Conservation (phyloP, 2,113 vertebrate genomes). For the Sinocyclocheilus maitianheensis region DNA sequence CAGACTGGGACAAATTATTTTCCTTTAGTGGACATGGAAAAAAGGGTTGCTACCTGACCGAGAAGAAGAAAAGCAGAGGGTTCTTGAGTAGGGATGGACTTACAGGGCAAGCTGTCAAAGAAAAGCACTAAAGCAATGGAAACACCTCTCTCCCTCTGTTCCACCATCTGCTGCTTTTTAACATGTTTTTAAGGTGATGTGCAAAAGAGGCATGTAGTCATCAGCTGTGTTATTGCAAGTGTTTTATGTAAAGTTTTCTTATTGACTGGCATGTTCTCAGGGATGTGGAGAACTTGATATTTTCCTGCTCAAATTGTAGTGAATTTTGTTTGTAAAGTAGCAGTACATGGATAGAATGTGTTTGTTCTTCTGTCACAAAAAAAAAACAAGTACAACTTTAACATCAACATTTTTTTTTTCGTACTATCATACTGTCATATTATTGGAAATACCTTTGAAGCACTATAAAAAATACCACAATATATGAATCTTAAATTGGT, state of each 20-base stretch:
- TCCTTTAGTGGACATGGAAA: slow-evolving; percentile 54
- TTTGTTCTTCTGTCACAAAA: background rate
- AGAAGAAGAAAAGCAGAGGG: slow-evolving; percentile 38
- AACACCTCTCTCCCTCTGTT: slow-evolving; percentile 49
- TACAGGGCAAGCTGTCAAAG: slow-evolving; percentile 34
- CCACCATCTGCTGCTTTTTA: slow-evolving; percentile 55
- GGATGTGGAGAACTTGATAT: background rate
- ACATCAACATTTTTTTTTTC: no score
- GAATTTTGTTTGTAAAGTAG: background rate
- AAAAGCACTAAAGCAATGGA: slow-evolving; percentile 28
- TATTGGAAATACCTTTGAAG: no score
- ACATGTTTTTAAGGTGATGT: slow-evolving; percentile 29
- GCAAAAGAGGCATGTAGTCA: background rate
- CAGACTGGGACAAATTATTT: slow-evolving; percentile 51
- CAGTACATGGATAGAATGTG: background rate
- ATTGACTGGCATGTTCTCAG: background rate
- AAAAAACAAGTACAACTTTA: no score
- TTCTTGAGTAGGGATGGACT: background rate
- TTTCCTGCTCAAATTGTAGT: background rate
- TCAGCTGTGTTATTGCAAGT: background rate
- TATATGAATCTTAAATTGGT: no score
- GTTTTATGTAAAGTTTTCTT: slow-evolving; percentile 2
- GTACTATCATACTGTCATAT: no score
- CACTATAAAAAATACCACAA: no score
- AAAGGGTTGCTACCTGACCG: slow-evolving; percentile 49